These are phyloP conservation scores for Coilia nasus DNA, from an alignment of 2,797 vertebrate species.

Conservation along the genomic window DNA sequence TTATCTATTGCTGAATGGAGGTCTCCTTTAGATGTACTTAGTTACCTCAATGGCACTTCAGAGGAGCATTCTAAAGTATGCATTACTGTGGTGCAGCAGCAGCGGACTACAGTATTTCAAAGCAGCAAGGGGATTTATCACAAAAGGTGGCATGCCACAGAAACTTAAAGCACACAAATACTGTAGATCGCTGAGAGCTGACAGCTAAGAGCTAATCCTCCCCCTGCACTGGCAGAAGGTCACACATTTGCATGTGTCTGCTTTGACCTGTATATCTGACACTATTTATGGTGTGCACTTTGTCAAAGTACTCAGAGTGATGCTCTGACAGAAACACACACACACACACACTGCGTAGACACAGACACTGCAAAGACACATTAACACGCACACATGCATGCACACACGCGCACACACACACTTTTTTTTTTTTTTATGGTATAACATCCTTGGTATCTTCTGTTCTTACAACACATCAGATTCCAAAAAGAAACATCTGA, in stretches of 20 bases:
- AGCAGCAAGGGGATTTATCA: background rate
- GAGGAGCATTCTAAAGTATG: background rate
- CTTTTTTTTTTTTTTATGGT: too few species aligned
- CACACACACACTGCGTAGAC: too few species aligned
- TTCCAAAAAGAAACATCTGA: background rate
- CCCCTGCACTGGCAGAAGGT: slow-evolving; percentile 39
- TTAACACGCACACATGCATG: too few species aligned
- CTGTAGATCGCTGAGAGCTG: background rate
- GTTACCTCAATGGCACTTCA: background rate
- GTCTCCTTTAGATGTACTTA: background rate
- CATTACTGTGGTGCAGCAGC: background rate
- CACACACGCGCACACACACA: background rate
- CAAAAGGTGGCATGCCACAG: background rate
- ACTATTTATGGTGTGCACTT: background rate
- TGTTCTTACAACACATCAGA: background rate
- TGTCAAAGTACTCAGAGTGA: background rate
- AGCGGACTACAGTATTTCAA: background rate
- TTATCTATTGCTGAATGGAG: background rate
- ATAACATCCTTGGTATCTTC: background rate
- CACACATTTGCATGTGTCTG: slow-evolving; percentile 54
- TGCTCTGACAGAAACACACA: background rate
- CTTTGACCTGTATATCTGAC: slow-evolving; percentile 30
- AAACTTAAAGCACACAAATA: background rate
- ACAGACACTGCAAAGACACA: too few species aligned
- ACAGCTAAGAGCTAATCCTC: background rate